These are phyloP conservation scores for Ophraella communa DNA, from an alignment of 2,888 invertebrate species.

Conservation along the genomic window DNA sequence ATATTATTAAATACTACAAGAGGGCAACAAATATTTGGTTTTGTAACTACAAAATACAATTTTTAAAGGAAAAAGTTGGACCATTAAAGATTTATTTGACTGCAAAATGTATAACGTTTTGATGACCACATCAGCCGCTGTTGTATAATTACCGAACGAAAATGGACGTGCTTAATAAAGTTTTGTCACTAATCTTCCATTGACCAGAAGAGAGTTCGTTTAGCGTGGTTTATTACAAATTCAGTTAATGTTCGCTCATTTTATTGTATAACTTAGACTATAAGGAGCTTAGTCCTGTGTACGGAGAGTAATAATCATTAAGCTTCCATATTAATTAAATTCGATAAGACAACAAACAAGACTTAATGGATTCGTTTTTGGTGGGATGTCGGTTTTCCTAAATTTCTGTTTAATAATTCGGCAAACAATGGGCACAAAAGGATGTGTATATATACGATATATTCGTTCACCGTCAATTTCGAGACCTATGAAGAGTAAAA, in stretches of 20 bases:
- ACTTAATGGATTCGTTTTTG: slow-evolving; percentile 33
- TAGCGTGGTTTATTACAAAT: slow-evolving; percentile 2
- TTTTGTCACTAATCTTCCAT: not conserved
- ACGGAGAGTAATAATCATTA: slow-evolving; percentile 19
- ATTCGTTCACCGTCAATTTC: slow-evolving; percentile 27
- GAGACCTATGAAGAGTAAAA: slow-evolving; percentile 34
- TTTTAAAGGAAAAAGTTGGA: too few relatives aligned
- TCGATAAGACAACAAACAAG: slow-evolving; percentile 32
- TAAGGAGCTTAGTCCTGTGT: slow-evolving; percentile 21
- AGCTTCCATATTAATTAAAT: slow-evolving; percentile 37
- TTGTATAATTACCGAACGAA: not conserved
- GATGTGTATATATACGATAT: slow-evolving; percentile 34
- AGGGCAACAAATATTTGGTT: too few relatives aligned
- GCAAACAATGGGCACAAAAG: slow-evolving; percentile 37
- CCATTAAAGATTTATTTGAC: not conserved
- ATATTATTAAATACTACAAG: too few relatives aligned
- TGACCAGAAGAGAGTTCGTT: slow-evolving; percentile 4
- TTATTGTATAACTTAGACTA: slow-evolving; percentile 6
- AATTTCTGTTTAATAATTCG: slow-evolving; percentile 37
- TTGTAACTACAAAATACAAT: too few relatives aligned
- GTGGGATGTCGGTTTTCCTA: slow-evolving; percentile 22
- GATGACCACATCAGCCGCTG: not conserved
- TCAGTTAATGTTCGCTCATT: slow-evolving; percentile 9
- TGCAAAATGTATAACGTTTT: not conserved
- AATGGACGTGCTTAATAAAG: not conserved